These are phyloP conservation scores for Lateolabrax maculatus DNA, from an alignment of 2,797 vertebrate species.

Conservation along the genomic window DNA sequence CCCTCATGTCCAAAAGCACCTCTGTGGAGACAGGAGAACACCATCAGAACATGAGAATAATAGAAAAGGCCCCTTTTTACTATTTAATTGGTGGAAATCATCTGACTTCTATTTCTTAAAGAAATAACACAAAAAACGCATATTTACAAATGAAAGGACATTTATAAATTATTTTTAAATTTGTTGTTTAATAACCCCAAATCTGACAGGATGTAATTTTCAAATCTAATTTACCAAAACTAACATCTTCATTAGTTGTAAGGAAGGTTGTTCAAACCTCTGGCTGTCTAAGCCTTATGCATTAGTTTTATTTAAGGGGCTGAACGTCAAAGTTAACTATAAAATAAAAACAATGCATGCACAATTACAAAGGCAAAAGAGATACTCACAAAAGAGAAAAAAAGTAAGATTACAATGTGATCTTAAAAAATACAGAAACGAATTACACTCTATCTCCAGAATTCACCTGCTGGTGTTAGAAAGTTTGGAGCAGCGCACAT, in stretches of 20 bases:
- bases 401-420: background rate
- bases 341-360: background rate
- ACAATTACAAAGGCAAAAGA: background rate
- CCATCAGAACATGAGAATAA: conserved; percentile 1
- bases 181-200: background rate
- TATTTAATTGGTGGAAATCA: background rate
- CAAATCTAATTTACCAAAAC: background rate
- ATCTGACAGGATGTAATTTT: background rate
- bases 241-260: background rate
- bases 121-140: background rate
- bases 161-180: background rate
- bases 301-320: background rate
- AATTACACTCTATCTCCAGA: background rate
- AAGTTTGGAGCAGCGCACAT: conserved; percentile 34
- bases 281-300: background rate
- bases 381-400: background rate
- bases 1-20: conserved; percentile 93
- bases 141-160: background rate
- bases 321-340: background rate
- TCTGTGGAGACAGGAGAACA: conserved; percentile 83
- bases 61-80: background rate
- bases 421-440: background rate
- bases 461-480: conserved; percentile 65
- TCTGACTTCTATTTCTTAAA: background rate
- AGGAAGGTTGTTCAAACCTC: background rate